These are phyloP conservation scores for Choristoneura rosaceana DNA, from an alignment of 2,888 invertebrate genomes.

Conservation along the genomic window DNA sequence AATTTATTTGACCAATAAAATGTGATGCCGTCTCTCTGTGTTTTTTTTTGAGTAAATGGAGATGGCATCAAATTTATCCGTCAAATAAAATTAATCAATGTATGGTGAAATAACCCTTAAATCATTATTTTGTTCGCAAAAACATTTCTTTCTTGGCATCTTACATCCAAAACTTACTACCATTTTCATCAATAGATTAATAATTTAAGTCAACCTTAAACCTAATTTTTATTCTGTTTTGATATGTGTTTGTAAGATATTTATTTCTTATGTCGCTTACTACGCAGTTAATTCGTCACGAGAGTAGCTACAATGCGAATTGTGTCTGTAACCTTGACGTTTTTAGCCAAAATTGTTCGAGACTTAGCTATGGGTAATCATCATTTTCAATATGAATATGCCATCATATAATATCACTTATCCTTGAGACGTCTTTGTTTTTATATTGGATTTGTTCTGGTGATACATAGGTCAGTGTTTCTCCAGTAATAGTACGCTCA, in stretches of 20 bases:
- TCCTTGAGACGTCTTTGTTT: conserved; percentile 1
- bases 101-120: not conserved
- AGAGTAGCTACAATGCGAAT: conserved; percentile 1
- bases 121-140: not conserved
- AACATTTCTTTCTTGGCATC: not conserved
- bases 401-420: not conserved
- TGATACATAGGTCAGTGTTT: conserved; percentile 3
- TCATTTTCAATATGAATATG: not conserved
- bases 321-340: not conserved
- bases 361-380: not conserved
- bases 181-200: not conserved
- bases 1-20: no score
- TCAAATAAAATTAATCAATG: no score
- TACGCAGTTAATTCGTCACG: conserved; percentile 1
- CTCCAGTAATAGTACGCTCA: not conserved
- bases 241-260: not conserved
- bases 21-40: no score
- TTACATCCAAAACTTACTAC: not conserved
- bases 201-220: not conserved
- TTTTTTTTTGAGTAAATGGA: no score
- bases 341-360: not conserved
- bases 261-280: not conserved
- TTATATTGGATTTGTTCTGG: not conserved
- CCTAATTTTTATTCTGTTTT: not conserved
- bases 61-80: no score